Conservation (phyloP, 92 coral and sea anemone genomes). For the Micromussa lordhowensis region DNA sequence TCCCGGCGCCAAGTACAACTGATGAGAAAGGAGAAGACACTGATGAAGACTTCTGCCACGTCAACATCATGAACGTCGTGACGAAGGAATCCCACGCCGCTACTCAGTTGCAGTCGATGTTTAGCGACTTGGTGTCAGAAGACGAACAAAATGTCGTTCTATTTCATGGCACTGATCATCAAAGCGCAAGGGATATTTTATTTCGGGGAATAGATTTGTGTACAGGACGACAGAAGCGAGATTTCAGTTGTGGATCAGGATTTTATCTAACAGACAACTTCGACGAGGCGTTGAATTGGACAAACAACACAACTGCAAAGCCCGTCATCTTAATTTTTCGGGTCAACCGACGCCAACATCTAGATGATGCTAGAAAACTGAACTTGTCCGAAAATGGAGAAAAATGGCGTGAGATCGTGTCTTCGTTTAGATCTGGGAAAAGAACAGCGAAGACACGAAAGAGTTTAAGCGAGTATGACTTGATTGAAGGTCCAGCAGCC, state of each 20-base stretch:
- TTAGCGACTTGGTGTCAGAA: conserved; percentile 3
- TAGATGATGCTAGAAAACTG: conserved; percentile 15
- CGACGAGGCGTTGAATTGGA: conserved; percentile 46
- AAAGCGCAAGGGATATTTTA: conserved; percentile 58
- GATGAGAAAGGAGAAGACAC: background rate
- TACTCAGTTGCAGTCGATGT: background rate
- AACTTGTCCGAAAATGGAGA: conserved; percentile 29
- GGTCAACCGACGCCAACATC: conserved; percentile 12
- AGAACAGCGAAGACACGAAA: conserved; percentile 51
- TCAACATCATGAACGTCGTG: conserved; percentile 47
- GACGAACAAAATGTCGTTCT: conserved; percentile 17
- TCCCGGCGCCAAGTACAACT: background rate
- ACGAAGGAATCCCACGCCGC: conserved; percentile 1
- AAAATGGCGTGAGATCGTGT: conserved; percentile 61
- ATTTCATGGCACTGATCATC: conserved; percentile 75
- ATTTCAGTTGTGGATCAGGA: conserved; percentile 68
- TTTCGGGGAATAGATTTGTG: conserved; percentile 54
- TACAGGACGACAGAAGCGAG: conserved; percentile 59
- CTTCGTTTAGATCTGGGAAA: conserved; percentile 56
- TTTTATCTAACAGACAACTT: conserved; percentile 50
- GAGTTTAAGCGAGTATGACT: conserved; percentile 44
- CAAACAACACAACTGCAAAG: conserved; percentile 49
- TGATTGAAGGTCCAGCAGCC: conserved; percentile 68
- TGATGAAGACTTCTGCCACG: background rate
- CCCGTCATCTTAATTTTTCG: conserved; percentile 66